Conservation (phyloP, 2,113 vertebrate genomes). For the Colaptes auratus region DNA sequence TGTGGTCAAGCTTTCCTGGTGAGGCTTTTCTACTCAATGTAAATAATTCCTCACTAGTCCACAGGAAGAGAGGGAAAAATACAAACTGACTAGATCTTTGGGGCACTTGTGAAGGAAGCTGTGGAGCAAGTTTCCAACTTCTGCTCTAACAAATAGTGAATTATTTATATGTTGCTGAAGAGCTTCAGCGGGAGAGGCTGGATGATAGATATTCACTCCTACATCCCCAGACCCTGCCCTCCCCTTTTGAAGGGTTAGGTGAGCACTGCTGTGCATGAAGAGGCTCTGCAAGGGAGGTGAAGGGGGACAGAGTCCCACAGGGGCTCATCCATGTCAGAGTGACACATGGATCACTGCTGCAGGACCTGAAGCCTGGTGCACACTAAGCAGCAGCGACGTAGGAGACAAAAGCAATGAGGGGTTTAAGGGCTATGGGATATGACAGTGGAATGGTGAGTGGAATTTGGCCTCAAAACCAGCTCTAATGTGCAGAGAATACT, state of each 20-base stretch:
- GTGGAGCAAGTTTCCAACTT: constrained; percentile 8
- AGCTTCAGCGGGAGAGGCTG: not conserved
- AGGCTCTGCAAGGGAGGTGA: not conserved
- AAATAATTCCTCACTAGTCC: constrained; percentile 24
- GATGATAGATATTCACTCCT: not conserved
- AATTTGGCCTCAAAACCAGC: not conserved
- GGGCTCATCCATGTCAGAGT: fast-evolving
- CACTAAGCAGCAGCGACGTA: not conserved
- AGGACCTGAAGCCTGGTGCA: not conserved
- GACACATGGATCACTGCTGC: not conserved
- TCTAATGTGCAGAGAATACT: not conserved
- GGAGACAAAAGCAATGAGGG: not conserved
- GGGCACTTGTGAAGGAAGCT: not conserved
- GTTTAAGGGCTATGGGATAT: not conserved
- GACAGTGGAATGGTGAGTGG: not conserved
- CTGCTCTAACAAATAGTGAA: constrained; percentile 32
- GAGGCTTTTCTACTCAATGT: not conserved
- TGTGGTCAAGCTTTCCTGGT: not conserved
- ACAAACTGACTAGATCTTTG: not conserved
- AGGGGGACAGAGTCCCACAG: fast-evolving
- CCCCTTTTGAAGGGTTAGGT: not conserved
- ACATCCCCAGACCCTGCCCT: not conserved
- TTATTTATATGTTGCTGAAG: not conserved
- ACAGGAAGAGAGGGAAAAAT: not conserved
- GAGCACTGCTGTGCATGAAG: not conserved